These are phyloP conservation scores for Hyperoplus lanceolatus DNA, from an alignment of 2,797 vertebrate species.

Conservation along the genomic window DNA sequence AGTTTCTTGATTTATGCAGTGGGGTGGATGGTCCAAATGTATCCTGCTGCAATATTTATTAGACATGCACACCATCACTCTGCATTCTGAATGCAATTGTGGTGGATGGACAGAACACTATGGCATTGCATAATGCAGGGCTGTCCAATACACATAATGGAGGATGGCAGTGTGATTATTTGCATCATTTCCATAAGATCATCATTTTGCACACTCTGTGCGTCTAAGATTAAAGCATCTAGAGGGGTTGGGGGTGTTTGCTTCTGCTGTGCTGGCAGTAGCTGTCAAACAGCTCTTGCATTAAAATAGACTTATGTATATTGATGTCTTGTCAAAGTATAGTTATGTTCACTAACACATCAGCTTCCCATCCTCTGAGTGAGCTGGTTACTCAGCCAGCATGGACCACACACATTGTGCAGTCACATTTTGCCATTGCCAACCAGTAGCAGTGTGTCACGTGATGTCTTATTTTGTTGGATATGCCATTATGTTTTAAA, in stretches of 20 bases:
- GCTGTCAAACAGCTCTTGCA: conserved; percentile 69
- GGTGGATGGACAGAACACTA: conserved; percentile 63
- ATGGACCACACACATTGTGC: conserved; percentile 32
- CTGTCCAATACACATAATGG: conserved; percentile 71
- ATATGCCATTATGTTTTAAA: conserved; percentile 3
- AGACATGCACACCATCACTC: conserved; percentile 76
- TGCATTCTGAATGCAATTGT: conserved; percentile 64
- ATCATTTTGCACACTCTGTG: conserved; percentile 76
- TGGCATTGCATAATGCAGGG: conserved; percentile 64
- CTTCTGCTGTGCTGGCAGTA: conserved; percentile 74
- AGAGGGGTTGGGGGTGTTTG: conserved; percentile 19
- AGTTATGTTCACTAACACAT: conserved; percentile 73
- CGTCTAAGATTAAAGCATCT: conserved; percentile 70
- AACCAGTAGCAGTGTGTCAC: neutral
- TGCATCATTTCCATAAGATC: conserved; percentile 78
- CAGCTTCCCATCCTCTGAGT: conserved; percentile 45
- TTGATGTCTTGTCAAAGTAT: conserved; percentile 78
- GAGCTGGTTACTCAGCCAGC: conserved; percentile 41
- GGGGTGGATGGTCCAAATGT: conserved; percentile 78
- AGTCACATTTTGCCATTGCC: neutral
- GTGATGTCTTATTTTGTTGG: neutral
- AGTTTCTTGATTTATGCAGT: conserved; percentile 77
- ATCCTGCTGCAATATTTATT: conserved; percentile 80
- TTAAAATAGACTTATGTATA: conserved; percentile 77
- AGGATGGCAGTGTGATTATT: conserved; percentile 75